Evolutionary conservation across 2,113 vertebrate genomes (phyloP).

Genomic region (Albula goreensis): DNA sequence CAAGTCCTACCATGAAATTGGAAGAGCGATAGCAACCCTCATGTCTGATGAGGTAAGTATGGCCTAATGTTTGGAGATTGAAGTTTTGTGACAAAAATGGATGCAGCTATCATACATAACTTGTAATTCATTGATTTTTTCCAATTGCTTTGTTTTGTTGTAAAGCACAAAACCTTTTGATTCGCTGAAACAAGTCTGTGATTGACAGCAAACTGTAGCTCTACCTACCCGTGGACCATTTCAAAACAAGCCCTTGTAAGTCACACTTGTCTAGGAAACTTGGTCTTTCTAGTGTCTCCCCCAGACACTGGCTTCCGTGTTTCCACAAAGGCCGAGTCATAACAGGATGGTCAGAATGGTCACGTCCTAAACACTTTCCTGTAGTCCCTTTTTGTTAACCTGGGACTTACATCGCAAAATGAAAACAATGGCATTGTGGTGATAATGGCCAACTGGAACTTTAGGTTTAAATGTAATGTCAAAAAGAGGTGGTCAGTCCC

Average conservation of each 20-base stretch:
- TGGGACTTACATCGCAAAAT: background rate
- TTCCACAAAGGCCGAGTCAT: background rate
- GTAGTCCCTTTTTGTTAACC: background rate
- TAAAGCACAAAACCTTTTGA: no score
- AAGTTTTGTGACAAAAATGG: no score
- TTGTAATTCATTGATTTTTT: no score
- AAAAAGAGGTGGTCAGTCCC: no score
- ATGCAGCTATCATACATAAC: no score
- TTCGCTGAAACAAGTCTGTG: no score
- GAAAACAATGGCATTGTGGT: background rate
- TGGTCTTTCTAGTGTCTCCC: background rate
- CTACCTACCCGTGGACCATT: no score
- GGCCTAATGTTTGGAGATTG: no score
- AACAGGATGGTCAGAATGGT: background rate
- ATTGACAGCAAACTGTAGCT: no score
- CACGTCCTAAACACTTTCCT: background rate
- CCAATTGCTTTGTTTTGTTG: no score
- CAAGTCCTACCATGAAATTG: conserved; percentile 97
- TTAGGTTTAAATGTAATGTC: background rate
- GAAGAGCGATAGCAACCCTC: conserved; percentile 92
- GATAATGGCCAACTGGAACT: background rate
- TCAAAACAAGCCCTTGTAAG: no score
- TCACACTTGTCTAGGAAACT: background rate
- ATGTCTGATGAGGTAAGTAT: conserved; percentile 93
- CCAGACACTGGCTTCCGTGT: background rate